Conservation (phyloP, 2,888 invertebrate species). For the Liodrosophila aerea region DNA sequence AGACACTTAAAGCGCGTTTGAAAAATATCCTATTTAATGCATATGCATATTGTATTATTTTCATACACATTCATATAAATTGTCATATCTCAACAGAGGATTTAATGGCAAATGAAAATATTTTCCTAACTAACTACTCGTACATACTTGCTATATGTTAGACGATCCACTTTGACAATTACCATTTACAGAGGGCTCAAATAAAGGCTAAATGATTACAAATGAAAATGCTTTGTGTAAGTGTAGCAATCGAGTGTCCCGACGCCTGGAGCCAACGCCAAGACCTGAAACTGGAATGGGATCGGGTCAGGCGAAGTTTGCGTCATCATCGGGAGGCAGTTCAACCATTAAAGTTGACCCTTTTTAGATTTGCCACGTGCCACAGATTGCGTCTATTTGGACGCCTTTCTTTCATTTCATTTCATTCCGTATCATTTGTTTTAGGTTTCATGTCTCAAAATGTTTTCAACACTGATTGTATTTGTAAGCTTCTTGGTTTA, state of each 20-base stretch:
- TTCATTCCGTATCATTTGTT: conserved; percentile 22
- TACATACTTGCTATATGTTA: conserved; percentile 25
- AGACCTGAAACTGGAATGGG: neutral
- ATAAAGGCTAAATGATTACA: conserved; percentile 55
- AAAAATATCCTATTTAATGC: conserved; percentile 54
- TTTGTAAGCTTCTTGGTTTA: conserved; percentile 81
- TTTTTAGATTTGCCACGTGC: conserved; percentile 52
- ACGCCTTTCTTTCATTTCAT: conserved; percentile 25
- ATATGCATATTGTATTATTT: conserved; percentile 25
- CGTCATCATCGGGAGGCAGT: conserved; percentile 8
- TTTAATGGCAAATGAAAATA: conserved; percentile 47
- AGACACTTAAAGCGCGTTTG: conserved; percentile 79
- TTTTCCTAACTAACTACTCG: conserved; percentile 63
- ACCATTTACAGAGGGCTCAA: conserved; percentile 50
- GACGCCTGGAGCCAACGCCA: neutral
- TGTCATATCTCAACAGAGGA: conserved; percentile 7
- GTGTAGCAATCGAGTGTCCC: conserved; percentile 33
- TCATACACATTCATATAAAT: conserved; percentile 34
- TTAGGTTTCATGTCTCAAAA: conserved; percentile 53
- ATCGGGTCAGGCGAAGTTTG: conserved; percentile 13
- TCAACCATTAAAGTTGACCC: conserved; percentile 48
- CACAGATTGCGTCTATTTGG: conserved; percentile 49
- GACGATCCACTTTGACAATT: conserved; percentile 54
- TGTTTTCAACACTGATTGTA: conserved; percentile 81
- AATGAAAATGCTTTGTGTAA: conserved; percentile 57